Conservation (phyloP, 2,888 invertebrate species). For the Tinea semifulvella region DNA sequence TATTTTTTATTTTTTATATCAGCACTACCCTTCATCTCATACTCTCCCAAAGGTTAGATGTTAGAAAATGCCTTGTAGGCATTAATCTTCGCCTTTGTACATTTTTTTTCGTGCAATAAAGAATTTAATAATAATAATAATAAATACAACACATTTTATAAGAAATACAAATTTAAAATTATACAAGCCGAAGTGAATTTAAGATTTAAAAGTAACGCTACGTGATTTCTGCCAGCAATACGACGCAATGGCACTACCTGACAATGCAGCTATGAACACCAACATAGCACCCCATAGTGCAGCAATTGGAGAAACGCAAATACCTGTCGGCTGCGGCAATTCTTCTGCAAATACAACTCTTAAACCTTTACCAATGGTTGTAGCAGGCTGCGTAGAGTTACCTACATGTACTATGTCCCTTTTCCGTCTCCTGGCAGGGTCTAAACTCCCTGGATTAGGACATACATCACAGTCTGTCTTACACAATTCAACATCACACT, state of each 20-base stretch:
- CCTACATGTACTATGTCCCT: conserved; percentile 52
- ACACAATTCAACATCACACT: conserved; percentile 84
- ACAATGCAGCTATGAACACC: conserved; percentile 67
- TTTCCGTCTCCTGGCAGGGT: conserved; percentile 47
- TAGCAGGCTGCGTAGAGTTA: conserved; percentile 66
- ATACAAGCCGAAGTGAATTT: too few relatives aligned
- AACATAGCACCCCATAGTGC: conserved; percentile 71
- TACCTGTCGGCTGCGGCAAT: conserved; percentile 48
- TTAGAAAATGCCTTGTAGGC: too few relatives aligned
- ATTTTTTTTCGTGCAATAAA: too few relatives aligned
- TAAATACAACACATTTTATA: too few relatives aligned
- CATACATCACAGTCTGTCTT: conserved; percentile 82
- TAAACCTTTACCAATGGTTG: conserved; percentile 72
- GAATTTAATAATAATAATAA: too few relatives aligned
- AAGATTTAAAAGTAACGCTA: conserved; percentile 3
- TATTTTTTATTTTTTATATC: too few relatives aligned
- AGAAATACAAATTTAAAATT: not conserved
- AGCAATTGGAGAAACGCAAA: conserved; percentile 71
- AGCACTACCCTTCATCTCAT: too few relatives aligned
- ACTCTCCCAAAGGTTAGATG: too few relatives aligned
- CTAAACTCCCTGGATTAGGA: conserved; percentile 70
- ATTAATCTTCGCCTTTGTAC: too few relatives aligned
- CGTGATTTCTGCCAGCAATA: conserved; percentile 51
- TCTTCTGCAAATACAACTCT: conserved; percentile 77
- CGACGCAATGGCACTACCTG: conserved; percentile 56